Percentiles rank a stretch among this genome's conserved stretches.
These are phyloP conservation scores for Drosophila hamatofila DNA, from an alignment of 2,888 invertebrate genomes.

Conservation along the genomic window DNA sequence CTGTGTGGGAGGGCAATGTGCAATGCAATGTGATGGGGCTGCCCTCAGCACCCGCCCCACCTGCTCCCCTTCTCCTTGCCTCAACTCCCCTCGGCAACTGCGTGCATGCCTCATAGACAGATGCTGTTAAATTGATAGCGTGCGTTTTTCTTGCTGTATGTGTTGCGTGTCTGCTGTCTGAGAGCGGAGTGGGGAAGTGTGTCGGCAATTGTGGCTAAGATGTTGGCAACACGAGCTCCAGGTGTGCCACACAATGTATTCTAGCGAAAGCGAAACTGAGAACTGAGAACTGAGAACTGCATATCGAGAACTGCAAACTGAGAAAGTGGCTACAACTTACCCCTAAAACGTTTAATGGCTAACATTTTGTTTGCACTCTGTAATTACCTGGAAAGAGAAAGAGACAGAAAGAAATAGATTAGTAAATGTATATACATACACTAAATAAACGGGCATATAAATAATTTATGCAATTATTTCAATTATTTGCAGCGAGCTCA, in stretches of 20 bases:
- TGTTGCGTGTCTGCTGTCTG: conserved; percentile 62
- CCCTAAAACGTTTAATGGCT: conserved; percentile 67
- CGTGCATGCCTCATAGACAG: conserved; percentile 79
- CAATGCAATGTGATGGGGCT: conserved; percentile 1
- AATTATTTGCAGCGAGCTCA: neutral
- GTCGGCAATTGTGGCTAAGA: conserved; percentile 48
- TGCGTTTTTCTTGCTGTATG: conserved; percentile 38
- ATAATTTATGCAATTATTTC: conserved; percentile 10
- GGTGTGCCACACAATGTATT: conserved; percentile 47
- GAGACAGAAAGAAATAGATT: conserved; percentile 3
- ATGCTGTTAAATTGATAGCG: conserved; percentile 84
- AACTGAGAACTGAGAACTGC: conserved; percentile 9
- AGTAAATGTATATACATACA: neutral
- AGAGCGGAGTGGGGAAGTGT: conserved; percentile 28
- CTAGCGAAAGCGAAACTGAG: conserved; percentile 57
- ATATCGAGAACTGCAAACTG: conserved; percentile 13
- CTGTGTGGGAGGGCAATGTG: conserved; percentile 59
- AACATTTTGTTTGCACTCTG: conserved; percentile 57
- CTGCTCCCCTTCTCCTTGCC: too few species aligned
- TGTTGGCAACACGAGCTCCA: conserved; percentile 25
- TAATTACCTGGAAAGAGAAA: conserved; percentile 73
- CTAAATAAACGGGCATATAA: too few species aligned
- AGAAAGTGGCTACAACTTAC: conserved; percentile 62
- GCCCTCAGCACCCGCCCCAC: conserved; percentile 27
- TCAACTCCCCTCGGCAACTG: conserved; percentile 6